Evolutionary conservation across 1,140 invertebrate species (phyloP).

Genomic region (Caerostris extrusa): DNA sequence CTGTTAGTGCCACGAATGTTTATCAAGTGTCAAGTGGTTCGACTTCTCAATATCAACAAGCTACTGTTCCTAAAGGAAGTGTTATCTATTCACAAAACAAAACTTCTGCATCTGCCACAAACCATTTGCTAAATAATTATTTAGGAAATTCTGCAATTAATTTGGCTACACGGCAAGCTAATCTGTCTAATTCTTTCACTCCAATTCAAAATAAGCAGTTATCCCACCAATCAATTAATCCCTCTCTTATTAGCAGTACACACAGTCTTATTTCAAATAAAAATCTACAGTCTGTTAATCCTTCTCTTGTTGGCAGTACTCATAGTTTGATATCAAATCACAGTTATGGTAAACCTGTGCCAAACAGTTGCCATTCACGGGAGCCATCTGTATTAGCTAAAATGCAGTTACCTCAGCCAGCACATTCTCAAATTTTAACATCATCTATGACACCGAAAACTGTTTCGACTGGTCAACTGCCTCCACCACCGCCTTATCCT

Average conservation of each 20-base stretch:
- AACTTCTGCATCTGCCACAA: not conserved
- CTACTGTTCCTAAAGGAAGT: constrained; percentile 13
- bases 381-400: constrained; percentile 47
- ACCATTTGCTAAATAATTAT: constrained; percentile 39
- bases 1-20: constrained; percentile 56
- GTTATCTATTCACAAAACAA: constrained; percentile 42
- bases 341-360: constrained; percentile 39
- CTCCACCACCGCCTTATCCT: constrained; percentile 70
- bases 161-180: constrained; percentile 24
- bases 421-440: constrained; percentile 36
- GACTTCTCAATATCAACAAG: constrained; percentile 60
- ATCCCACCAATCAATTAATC: constrained; percentile 44
- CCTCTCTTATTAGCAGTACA: constrained; percentile 53
- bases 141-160: not conserved
- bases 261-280: constrained; percentile 45
- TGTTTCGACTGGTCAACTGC: not conserved
- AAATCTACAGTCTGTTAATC: constrained; percentile 39
- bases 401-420: constrained; percentile 58
- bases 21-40: constrained; percentile 65
- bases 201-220: constrained; percentile 60
- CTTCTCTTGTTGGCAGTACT: constrained; percentile 39
- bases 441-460: constrained; percentile 39
- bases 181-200: constrained; percentile 55
- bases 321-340: constrained; percentile 50
- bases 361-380: constrained; percentile 39